Evolutionary conservation across 2,113 vertebrate species (phyloP).

Genomic region (Nesogale talazaci): DNA sequence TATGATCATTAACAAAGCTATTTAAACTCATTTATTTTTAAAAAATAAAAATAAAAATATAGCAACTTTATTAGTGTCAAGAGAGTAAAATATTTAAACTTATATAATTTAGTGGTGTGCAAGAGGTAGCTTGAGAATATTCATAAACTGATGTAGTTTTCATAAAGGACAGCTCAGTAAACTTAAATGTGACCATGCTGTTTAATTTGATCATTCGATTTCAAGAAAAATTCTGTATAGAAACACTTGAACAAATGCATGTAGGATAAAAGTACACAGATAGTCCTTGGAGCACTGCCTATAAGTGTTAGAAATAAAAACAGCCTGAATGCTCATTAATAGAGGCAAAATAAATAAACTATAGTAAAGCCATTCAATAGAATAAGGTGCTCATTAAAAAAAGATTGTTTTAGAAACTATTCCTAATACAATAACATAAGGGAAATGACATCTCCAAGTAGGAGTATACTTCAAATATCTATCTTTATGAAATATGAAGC

Average conservation of each 20-base stretch:
- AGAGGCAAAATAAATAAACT: neutral
- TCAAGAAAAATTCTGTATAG: conserved; percentile 2
- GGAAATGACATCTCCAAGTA: no score
- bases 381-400: no score
- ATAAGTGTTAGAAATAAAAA: neutral
- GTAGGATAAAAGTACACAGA: neutral
- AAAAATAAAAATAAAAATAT: neutral
- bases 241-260: neutral
- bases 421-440: no score
- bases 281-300: neutral
- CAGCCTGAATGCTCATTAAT: neutral
- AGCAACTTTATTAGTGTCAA: neutral
- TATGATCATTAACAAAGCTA: neutral
- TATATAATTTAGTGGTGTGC: neutral
- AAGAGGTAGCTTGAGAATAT: neutral
- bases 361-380: neutral
- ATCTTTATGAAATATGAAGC: no score
- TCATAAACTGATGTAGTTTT: neutral
- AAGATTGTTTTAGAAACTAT: no score
- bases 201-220: neutral
- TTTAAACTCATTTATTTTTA: neutral
- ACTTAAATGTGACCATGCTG: neutral
- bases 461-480: no score
- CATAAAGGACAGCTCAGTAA: neutral
- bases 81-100: neutral